A percentile compares a stretch with the other conserved stretches of the same genome.
Evolutionary conservation across 1,140 invertebrate genomes (phyloP).

Genomic region (Orchesella cincta): DNA sequence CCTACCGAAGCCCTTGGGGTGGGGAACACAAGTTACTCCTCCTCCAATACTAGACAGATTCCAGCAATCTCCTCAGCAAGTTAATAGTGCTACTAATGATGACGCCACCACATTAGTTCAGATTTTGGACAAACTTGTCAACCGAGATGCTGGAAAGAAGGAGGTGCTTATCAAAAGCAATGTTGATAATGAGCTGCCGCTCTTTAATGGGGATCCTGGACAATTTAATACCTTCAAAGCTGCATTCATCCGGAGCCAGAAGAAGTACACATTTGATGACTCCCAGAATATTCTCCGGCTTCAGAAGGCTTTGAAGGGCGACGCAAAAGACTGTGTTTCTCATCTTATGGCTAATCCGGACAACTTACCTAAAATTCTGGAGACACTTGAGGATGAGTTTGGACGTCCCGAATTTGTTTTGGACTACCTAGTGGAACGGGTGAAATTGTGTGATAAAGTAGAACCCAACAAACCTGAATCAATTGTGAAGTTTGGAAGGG

Average conservation of each 20-base stretch:
- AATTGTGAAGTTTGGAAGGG: conserved; percentile 2
- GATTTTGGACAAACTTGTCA: no score
- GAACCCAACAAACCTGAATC: not conserved
- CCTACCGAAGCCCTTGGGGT: no score
- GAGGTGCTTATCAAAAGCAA: no score
- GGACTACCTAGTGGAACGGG: not conserved
- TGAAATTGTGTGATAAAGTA: not conserved
- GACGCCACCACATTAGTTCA: no score
- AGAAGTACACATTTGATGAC: not conserved
- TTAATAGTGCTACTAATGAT: no score
- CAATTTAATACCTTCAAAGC: not conserved
- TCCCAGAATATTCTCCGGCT: conserved; percentile 1
- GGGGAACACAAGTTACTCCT: no score
- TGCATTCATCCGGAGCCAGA: not conserved
- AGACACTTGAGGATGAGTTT: not conserved
- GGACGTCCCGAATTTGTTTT: conserved; percentile 12
- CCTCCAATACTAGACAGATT: no score
- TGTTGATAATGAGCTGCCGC: not conserved
- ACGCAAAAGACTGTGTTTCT: not conserved
- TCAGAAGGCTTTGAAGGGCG: not conserved
- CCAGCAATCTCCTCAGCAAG: no score
- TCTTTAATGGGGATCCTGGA: not conserved
- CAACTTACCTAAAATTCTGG: not conserved
- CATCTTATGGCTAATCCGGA: not conserved
- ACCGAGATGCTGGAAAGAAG: no score